Conservation (phyloP, 1,140 invertebrate species). For the Halesus radiatus region DNA sequence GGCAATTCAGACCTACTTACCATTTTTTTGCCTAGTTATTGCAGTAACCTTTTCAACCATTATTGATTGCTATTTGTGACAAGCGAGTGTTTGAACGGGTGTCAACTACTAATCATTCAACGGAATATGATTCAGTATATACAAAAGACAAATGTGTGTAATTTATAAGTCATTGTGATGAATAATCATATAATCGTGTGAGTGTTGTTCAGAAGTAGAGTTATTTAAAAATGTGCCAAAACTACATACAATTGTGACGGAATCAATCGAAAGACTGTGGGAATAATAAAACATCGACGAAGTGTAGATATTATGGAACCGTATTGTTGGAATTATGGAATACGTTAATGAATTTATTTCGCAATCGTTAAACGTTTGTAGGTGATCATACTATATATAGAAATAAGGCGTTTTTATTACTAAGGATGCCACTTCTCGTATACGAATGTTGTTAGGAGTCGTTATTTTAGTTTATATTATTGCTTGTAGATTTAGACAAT, state of each 20-base stretch:
- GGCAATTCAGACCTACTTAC: conserved; percentile 19
- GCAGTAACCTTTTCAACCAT: conserved; percentile 42
- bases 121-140: too few relatives aligned
- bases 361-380: background rate
- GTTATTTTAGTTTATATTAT: conserved; percentile 11
- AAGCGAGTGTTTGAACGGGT: background rate
- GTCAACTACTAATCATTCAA: background rate
- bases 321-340: background rate
- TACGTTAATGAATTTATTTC: background rate
- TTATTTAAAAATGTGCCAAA: conserved; percentile 23
- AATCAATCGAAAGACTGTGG: conserved; percentile 22
- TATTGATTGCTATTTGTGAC: conserved; percentile 49
- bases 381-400: background rate
- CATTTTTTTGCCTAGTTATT: conserved; percentile 35
- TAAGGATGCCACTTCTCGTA: conserved; percentile 31
- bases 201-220: background rate
- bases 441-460: conserved; percentile 20
- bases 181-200: background rate
- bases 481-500: conserved; percentile 3
- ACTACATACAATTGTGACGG: background rate
- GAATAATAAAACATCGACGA: conserved; percentile 1
- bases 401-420: conserved; percentile 2
- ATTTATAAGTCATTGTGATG: background rate
- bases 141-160: background rate
- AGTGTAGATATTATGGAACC: background rate